Conservation (phyloP, 1,140 invertebrate species). For the Drosophila malerkotliana region DNA sequence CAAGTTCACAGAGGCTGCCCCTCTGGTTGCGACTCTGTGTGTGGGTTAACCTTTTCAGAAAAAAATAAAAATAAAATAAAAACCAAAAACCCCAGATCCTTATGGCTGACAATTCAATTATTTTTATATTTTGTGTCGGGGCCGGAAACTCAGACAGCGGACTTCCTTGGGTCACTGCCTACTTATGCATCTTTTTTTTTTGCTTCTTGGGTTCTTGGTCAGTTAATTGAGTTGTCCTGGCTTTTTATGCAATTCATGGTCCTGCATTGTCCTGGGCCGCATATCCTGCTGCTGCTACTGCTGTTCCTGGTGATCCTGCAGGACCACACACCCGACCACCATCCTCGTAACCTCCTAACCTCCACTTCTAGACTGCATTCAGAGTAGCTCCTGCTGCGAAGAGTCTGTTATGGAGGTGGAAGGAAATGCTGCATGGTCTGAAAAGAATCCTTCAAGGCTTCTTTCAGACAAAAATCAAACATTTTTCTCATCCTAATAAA, state of each 20-base stretch:
- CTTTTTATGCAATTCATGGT: conserved; percentile 74
- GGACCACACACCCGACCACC: conserved; percentile 60
- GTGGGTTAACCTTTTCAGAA: conserved; percentile 18
- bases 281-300: conserved; percentile 64
- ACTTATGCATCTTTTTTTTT: conserved; percentile 52
- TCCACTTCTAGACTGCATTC: conserved; percentile 1
- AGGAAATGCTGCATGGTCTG: conserved; percentile 6
- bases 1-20: conserved; percentile 25
- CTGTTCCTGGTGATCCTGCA: no score
- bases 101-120: conserved; percentile 40
- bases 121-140: conserved; percentile 18
- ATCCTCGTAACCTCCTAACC: background rate
- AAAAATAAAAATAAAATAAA: background rate
- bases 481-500: background rate
- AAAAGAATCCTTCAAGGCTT: background rate
- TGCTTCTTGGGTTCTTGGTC: background rate
- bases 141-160: conserved; percentile 57
- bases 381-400: conserved; percentile 19
- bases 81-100: conserved; percentile 16
- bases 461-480: background rate
- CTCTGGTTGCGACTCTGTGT: conserved; percentile 8
- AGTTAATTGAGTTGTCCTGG: conserved; percentile 72
- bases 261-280: conserved; percentile 62
- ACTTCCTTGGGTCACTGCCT: conserved; percentile 55
- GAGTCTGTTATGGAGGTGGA: conserved; percentile 4